Evolutionary conservation across 2,888 invertebrate genomes (phyloP), one percentile per base, ranked within the genome.

Genomic region (Cephonodes hylas): DNA sequence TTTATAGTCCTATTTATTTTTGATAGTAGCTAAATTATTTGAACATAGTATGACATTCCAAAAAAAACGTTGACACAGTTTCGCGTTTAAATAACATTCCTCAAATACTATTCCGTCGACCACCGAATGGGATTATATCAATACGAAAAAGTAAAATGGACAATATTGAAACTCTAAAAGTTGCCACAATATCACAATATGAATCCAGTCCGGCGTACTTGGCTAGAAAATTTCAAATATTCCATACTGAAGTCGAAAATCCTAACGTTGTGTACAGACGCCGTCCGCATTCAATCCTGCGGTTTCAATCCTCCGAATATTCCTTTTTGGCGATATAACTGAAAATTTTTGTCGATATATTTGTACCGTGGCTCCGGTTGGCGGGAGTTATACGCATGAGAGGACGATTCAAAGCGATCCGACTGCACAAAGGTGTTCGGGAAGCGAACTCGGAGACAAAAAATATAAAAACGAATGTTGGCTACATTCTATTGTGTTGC

Each of bases 341-440:
- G 38, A 13, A 23, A 53, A 18, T 38, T 48, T 53, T 60, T 42
- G 42, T 53, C 15, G 42, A 34, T 53, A 25, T 60, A 60, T 60
- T 60, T 38, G 38, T 15, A 42, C 18, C 25, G 53, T 23, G 10
- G 34, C 46, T 59, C 46, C n/a, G 22, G 42, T 42, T 48, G 42
- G 34, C 15, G 59, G 6, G 8, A 25, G 42, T 42, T 53, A 13
- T 42, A 42, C 60, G 42, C 60, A 53, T 60, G 60, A 60, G 53
- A 27, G 60, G 48, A 60, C 53, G 60, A 53, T 25, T 46, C 53
- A 60, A 60, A 60, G 53, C 38, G 60, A 60, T 53, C 53, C n/a
- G 60, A 60, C 48, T 60, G 60, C 60, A 42, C 60, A 60, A 53
- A 53, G 60, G 60, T 53, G 53, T 60, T 53, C 48, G 60, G 15